These are phyloP conservation scores for Oenanthe melanoleuca DNA, from an alignment of 2,113 vertebrate genomes.

Conservation along the genomic window DNA sequence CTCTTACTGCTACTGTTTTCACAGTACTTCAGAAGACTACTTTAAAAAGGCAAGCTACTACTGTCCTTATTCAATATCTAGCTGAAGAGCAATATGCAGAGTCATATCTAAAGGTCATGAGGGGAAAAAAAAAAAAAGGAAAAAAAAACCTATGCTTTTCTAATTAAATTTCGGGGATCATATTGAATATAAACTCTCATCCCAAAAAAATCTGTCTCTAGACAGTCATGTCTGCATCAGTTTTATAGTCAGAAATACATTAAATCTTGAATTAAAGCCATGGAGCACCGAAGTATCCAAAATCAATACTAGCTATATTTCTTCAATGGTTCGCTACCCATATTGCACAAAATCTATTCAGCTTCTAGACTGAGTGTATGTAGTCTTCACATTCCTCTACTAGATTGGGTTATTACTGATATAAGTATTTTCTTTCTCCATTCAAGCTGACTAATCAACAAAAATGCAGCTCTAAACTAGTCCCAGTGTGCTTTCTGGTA, in stretches of 20 bases:
- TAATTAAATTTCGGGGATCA: not conserved
- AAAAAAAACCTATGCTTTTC: not conserved
- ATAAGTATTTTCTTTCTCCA: not conserved
- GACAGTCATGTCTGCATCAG: not conserved
- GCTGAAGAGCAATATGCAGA: not conserved
- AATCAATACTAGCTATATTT: not conserved
- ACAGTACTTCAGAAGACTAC: not conserved
- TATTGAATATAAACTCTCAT: not conserved
- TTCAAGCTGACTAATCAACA: not conserved
- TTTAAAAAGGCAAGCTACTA: not conserved
- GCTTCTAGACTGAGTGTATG: not conserved
- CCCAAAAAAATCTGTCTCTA: not conserved
- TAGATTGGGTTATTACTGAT: not conserved
- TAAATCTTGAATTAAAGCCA: not conserved
- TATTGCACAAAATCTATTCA: not conserved
- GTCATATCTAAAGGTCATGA: not conserved
- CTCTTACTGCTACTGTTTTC: not conserved
- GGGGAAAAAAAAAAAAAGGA: rapidly evolving
- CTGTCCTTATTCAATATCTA: not conserved
- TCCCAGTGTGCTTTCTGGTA: not conserved
- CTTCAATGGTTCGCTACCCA: not conserved
- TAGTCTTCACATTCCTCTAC: not conserved
- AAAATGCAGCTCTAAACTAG: not conserved
- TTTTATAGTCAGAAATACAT: not conserved
- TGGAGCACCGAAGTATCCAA: not conserved